Evolutionary conservation across 2,888 invertebrate genomes (phyloP).

Genomic region (Ophraella communa): DNA sequence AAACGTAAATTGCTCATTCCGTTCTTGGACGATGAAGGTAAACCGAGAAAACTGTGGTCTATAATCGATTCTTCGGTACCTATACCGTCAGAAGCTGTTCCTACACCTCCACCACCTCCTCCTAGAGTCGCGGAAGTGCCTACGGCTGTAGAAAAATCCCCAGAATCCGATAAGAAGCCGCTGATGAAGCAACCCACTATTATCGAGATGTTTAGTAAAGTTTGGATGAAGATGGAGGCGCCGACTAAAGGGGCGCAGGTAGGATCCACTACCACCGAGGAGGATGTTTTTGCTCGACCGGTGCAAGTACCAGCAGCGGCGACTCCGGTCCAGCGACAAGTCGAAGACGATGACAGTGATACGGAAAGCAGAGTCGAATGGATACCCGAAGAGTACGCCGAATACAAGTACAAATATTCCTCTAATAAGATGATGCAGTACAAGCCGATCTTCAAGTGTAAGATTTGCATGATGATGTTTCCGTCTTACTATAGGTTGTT

Average conservation of each 20-base stretch:
- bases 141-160: background rate
- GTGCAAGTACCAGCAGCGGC: background rate
- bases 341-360: conserved; percentile 38
- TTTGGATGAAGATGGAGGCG: conserved; percentile 26
- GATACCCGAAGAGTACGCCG: conserved; percentile 48
- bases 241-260: background rate
- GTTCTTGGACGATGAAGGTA: background rate
- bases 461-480: conserved; percentile 53
- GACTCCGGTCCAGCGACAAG: background rate
- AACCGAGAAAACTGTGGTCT: conserved; percentile 16
- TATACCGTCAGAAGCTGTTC: too few species aligned
- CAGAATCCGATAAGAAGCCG: conserved; percentile 23
- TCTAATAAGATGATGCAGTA: conserved; percentile 37
- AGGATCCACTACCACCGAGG: background rate
- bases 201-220: conserved; percentile 37
- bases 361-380: conserved; percentile 43
- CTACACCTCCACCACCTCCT: background rate
- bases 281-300: background rate
- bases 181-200: conserved; percentile 38
- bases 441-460: conserved; percentile 48
- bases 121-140: background rate
- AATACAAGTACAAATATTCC: conserved; percentile 45
- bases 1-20: background rate
- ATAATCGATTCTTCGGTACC: background rate
- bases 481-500: conserved; percentile 47